Percentiles rank a stretch among this genome's conserved stretches.
These are phyloP conservation scores for Thalassophryne amazonica DNA, from an alignment of 2,797 vertebrate genomes.

Conservation along the genomic window DNA sequence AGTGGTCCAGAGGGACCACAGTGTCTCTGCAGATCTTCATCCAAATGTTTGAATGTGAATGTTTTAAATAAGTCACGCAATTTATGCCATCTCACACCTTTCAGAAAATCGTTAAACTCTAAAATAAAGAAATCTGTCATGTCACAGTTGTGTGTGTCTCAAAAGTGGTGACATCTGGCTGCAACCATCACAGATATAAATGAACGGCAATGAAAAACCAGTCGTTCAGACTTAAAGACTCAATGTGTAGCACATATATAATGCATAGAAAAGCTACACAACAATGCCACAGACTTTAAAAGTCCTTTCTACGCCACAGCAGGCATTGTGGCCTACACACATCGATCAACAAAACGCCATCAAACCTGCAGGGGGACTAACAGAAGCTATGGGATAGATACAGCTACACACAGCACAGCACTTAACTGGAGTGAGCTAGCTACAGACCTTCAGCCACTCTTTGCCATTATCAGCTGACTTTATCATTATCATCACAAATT, in stretches of 20 bases:
- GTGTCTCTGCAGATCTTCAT: too few species aligned
- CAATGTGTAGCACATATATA: slow-evolving; percentile 63
- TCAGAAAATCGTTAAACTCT: neutral
- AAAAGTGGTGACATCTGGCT: slow-evolving; percentile 53
- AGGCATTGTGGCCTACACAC: slow-evolving; percentile 75
- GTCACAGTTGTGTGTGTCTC: slow-evolving; percentile 3
- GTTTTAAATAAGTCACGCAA: too few species aligned
- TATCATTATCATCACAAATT: neutral
- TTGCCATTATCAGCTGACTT: slow-evolving; percentile 52
- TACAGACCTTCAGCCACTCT: slow-evolving; percentile 38
- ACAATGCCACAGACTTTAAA: slow-evolving; percentile 66
- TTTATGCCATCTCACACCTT: too few species aligned
- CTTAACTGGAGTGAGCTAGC: slow-evolving; percentile 60
- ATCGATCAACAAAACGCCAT: slow-evolving; percentile 69
- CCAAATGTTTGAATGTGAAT: too few species aligned
- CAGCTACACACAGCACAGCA: slow-evolving; percentile 74
- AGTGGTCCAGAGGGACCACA: slow-evolving; percentile 34
- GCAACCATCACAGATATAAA: slow-evolving; percentile 64
- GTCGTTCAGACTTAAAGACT: slow-evolving; percentile 35
- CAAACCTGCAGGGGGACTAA: slow-evolving; percentile 65
- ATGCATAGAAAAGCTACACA: slow-evolving; percentile 63
- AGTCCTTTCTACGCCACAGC: slow-evolving; percentile 68
- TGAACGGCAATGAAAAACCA: slow-evolving; percentile 47
- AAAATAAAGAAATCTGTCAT: neutral
- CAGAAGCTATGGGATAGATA: slow-evolving; percentile 71